Conservation (phyloP, 2,113 vertebrate genomes). For the Danio rerio region DNA sequence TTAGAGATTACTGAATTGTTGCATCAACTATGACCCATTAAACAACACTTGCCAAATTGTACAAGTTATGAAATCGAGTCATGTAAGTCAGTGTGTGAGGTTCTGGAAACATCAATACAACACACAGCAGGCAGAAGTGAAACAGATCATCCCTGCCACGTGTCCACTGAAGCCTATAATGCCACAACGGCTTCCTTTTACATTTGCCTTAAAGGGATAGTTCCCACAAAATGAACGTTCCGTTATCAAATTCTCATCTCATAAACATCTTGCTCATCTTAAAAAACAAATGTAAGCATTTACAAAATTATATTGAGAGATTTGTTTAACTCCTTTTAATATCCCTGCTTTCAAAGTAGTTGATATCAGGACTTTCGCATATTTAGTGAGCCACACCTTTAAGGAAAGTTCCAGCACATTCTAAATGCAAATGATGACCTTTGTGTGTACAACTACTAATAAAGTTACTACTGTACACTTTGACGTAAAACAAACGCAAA, state of each 20-base stretch:
- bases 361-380: neutral
- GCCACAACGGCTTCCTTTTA: conserved; percentile 33
- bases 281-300: neutral
- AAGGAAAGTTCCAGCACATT: neutral
- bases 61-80: conserved; percentile 9
- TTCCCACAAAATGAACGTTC: neutral
- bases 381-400: no score
- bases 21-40: conserved; percentile 15
- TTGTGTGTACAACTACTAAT: neutral
- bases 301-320: no score
- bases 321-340: no score
- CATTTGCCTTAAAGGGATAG: neutral
- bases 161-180: conserved; percentile 40
- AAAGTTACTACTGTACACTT: neutral
- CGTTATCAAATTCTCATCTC: no score
- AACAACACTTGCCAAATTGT: neutral
- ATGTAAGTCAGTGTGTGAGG: conserved; percentile 22
- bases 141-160: conserved; percentile 57
- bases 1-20: neutral
- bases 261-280: neutral
- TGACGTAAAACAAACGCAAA: neutral
- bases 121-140: conserved; percentile 39
- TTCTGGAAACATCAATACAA: conserved; percentile 50
- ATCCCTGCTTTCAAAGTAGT: no score
- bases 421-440: neutral